These are phyloP conservation scores for Bruchidius siliquastri DNA, from an alignment of 2,888 invertebrate genomes.

Conservation along the genomic window DNA sequence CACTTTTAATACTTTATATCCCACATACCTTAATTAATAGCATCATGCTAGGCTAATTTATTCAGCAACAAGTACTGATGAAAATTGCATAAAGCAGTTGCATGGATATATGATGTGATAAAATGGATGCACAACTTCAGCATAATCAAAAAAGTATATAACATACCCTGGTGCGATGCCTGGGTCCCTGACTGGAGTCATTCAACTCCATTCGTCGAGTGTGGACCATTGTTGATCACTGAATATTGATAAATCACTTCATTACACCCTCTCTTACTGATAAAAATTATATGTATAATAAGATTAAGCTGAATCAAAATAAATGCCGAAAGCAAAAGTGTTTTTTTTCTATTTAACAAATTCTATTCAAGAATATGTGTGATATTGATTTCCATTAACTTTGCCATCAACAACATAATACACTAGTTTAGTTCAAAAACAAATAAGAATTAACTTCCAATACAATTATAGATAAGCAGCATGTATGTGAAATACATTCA, in stretches of 20 bases:
- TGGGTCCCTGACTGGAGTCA: slow-evolving; percentile 38
- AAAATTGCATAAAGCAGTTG: slow-evolving; percentile 2
- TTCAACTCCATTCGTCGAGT: slow-evolving; percentile 43
- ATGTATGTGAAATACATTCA: too few relatives aligned
- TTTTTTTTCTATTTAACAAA: too few relatives aligned
- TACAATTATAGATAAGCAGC: too few relatives aligned
- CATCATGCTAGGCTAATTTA: not conserved
- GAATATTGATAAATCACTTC: not conserved
- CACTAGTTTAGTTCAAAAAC: too few relatives aligned
- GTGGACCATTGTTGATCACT: slow-evolving; percentile 35
- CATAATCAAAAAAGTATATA: not conserved
- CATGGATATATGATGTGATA: too few relatives aligned
- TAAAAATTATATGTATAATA: not conserved
- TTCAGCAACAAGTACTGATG: slow-evolving; percentile 5
- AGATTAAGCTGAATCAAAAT: not conserved
- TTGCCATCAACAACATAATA: too few relatives aligned
- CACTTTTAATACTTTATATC: too few relatives aligned
- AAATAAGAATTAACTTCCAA: too few relatives aligned
- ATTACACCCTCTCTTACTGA: not conserved
- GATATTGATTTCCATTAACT: too few relatives aligned
- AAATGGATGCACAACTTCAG: not conserved
- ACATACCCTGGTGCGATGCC: slow-evolving; percentile 43
- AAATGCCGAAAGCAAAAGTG: too few relatives aligned
- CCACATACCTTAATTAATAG: too few relatives aligned
- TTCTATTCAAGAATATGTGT: too few relatives aligned